Conservation (phyloP, 2,888 invertebrate genomes). For the Aradus depressus region DNA sequence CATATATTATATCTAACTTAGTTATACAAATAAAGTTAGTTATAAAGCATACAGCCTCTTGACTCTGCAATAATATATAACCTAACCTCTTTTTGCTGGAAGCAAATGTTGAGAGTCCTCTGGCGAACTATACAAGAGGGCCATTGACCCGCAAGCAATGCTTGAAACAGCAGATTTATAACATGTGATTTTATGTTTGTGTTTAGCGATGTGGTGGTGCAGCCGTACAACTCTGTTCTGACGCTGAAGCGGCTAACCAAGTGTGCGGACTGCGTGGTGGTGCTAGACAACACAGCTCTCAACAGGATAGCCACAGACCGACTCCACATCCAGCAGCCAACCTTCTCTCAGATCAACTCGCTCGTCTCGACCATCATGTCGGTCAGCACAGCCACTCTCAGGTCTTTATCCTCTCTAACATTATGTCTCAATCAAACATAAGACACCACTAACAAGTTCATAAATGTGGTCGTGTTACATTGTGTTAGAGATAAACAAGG, state of each 20-base stretch:
- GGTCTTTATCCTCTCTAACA: conserved; percentile 40
- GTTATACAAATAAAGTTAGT: too few relatives aligned
- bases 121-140: too few relatives aligned
- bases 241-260: conserved; percentile 88
- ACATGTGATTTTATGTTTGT: too few relatives aligned
- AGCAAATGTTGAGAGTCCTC: too few relatives aligned
- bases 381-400: conserved; percentile 86
- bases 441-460: not conserved
- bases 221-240: conserved; percentile 90
- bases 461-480: too few relatives aligned
- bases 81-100: too few relatives aligned
- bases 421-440: not conserved
- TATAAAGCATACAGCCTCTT: too few relatives aligned
- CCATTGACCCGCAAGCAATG: too few relatives aligned
- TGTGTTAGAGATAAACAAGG: too few relatives aligned
- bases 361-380: conserved; percentile 98
- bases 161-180: too few relatives aligned
- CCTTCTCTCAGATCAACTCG: conserved; percentile 93
- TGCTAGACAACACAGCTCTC: conserved; percentile 93
- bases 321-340: conserved; percentile 89
- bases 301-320: conserved; percentile 88
- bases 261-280: conserved; percentile 93
- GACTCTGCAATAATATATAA: too few relatives aligned
- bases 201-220: conserved; percentile 94
- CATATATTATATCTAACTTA: too few relatives aligned